phyloP scores from a whole-genome alignment of 2,888 invertebrate species.

The Cephus nigrinus region DNA sequence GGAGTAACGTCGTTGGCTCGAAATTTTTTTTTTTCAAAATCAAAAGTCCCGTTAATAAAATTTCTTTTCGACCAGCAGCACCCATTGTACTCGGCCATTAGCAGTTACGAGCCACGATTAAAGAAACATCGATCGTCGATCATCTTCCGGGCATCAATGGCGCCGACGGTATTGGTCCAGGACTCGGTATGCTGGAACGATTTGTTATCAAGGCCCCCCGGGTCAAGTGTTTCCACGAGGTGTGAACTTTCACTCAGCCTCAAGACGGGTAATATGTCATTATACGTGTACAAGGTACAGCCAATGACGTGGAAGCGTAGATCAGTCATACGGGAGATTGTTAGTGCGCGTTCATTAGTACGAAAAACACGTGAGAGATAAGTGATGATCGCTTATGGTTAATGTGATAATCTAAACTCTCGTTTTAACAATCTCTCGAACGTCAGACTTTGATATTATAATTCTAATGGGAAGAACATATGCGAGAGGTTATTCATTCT shows the following conservation, averaged over 20 bases:
- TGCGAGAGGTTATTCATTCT: neutral
- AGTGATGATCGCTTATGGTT: neutral
- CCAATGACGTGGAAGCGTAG: neutral
- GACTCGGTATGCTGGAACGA: conserved; percentile 55
- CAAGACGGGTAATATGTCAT: conserved; percentile 1
- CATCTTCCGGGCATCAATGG: conserved; percentile 34
- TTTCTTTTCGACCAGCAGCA: neutral
- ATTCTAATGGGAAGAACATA: neutral
- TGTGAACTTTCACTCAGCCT: conserved; percentile 21
- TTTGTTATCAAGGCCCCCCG: conserved; percentile 52
- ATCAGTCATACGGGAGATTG: neutral
- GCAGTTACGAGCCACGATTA: conserved; percentile 41
- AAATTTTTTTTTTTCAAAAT: neutral
- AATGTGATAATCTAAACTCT: neutral
- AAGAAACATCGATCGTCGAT: conserved; percentile 48
- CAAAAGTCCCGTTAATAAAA: neutral
- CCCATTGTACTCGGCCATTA: neutral
- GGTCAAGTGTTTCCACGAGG: conserved; percentile 50
- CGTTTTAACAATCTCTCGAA: neutral
- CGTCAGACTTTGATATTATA: neutral
- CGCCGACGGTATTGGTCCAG: conserved; percentile 27
- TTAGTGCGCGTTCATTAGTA: neutral
- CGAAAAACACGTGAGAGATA: neutral
- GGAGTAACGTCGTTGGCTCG: neutral
- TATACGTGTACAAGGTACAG: neutral